A percentile compares a stretch with the other conserved stretches of the same genome.
These are phyloP conservation scores for Brachionus plicatilis DNA, from an alignment of 1,140 invertebrate genomes.

Conservation along the genomic window DNA sequence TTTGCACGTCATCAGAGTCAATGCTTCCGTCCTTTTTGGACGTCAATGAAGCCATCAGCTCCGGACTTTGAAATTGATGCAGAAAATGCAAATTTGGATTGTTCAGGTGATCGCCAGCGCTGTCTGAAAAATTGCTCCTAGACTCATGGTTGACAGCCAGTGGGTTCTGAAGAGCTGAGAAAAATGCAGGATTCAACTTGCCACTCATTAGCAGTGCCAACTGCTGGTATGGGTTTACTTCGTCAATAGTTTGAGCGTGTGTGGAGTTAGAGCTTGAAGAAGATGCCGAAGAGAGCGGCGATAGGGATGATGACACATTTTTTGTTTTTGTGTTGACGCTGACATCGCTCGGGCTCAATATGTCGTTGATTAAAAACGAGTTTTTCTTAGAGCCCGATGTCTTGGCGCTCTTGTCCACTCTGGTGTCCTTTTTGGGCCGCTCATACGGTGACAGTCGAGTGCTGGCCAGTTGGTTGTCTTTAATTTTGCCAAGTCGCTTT, in stretches of 20 bases:
- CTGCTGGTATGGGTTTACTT: conserved; percentile 14
- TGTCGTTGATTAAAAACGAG: conserved; percentile 10
- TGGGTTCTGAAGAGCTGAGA: background rate
- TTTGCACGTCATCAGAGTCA: background rate
- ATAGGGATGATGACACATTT: background rate
- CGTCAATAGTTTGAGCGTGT: background rate
- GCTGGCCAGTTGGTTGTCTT: background rate
- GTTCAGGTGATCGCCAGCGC: background rate
- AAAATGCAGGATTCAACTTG: background rate
- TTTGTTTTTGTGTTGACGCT: background rate
- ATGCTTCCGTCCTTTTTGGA: background rate
- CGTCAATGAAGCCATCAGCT: background rate
- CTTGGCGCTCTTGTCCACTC: background rate
- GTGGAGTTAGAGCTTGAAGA: background rate
- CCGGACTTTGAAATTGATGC: background rate
- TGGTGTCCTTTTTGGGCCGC: background rate
- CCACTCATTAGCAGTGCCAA: conserved; percentile 6
- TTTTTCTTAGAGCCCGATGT: background rate
- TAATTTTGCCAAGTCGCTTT: background rate
- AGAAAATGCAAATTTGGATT: background rate
- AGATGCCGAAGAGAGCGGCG: background rate
- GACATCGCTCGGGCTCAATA: background rate
- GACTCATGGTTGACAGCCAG: background rate
- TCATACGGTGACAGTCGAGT: background rate
- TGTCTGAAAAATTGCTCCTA: background rate